These are phyloP conservation scores for Tanytarsus gracilentus DNA, from an alignment of 2,888 invertebrate genomes.

Conservation along the genomic window DNA sequence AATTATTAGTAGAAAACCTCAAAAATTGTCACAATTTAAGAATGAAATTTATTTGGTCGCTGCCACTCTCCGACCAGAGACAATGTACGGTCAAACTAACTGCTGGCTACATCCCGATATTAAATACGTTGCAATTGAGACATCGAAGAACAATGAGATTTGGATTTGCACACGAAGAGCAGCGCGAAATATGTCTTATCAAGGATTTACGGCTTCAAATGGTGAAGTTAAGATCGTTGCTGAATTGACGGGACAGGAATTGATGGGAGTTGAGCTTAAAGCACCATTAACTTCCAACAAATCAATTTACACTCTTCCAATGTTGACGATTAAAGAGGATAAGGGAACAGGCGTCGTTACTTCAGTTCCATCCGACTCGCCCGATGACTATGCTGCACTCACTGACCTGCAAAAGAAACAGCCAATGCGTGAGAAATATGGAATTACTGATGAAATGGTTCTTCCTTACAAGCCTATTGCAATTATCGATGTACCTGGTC, in stretches of 20 bases:
- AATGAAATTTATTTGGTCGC: constrained; percentile 61
- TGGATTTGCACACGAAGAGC: constrained; percentile 82
- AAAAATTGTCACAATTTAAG: constrained; percentile 52
- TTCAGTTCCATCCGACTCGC: constrained; percentile 96
- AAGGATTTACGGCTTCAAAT: constrained; percentile 75
- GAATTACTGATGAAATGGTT: constrained; percentile 55
- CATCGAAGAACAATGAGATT: constrained; percentile 58
- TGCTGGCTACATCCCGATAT: constrained; percentile 97
- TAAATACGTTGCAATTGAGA: constrained; percentile 78
- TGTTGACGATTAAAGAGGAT: constrained; percentile 95
- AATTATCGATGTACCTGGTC: constrained; percentile 85
- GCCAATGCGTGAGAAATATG: constrained; percentile 86
- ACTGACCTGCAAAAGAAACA: constrained; percentile 91
- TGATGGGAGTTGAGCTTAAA: constrained; percentile 74
- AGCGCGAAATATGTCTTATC: constrained; percentile 92
- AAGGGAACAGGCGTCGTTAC: constrained; percentile 98
- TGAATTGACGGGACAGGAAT: constrained; percentile 60
- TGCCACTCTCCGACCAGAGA: constrained; percentile 96
- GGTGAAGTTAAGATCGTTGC: constrained; percentile 65
- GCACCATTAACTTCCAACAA: constrained; percentile 79
- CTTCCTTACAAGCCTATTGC: constrained; percentile 62
- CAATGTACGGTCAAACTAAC: constrained; percentile 99
- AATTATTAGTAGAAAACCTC: constrained; percentile 47
- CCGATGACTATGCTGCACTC: constrained; percentile 95
- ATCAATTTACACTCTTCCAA: constrained; percentile 85